Base-by-base conservation (phyloP, 2,797 vertebrate genomes). In the Cacajao melanocephalus region DNA sequence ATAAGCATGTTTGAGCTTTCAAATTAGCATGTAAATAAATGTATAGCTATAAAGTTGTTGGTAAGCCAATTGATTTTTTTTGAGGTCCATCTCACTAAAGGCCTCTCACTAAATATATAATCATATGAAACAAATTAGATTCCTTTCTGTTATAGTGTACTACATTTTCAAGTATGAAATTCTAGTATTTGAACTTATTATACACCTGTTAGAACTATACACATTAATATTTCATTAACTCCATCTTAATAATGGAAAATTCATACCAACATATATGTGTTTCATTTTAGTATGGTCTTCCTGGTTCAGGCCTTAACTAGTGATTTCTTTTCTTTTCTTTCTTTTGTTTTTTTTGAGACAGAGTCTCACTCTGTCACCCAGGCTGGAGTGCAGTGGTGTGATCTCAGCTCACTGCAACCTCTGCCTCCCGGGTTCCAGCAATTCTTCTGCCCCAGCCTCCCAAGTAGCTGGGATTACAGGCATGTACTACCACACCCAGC, bases 11-110 rank as follows among this genome's bases (percentile, higher is more conserved):
- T 57, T 67, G 92, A 92, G 85, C 78, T 75, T 90, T 64, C 85
- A 79, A 64, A 82, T 96, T 92, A 95, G 86, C 83, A 86, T 93
- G 67, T 94, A 90, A 94, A 90, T 93, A 95, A 94, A 89, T 87
- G 70, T 57, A 55, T 41, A 44, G 44, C 90, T 57, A 7, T 67
- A 30, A 94, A 75, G 58, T 91, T 88, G 84, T 76, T 81, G 58
- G 26, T 44, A 11, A 58, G 48, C 88, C 78, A n/a, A 5, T 41
- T 57, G 95, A 72, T 76, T 94, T 94, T 44, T 44, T 41, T 52
- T 13, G n/a, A 61, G 41, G 80, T 84, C 39, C 33, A 1, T 14
- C 80, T 95, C 72, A 46, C 46, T 85, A 39, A 67, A 55, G 15
- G 19, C 19, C 20, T 73, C 80, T 95, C 79, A 24, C n/a, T 76